These are phyloP conservation scores for Apostichopus californicus DNA, from an alignment of 35 echinoderm and acorn worm species.

Conservation along the genomic window DNA sequence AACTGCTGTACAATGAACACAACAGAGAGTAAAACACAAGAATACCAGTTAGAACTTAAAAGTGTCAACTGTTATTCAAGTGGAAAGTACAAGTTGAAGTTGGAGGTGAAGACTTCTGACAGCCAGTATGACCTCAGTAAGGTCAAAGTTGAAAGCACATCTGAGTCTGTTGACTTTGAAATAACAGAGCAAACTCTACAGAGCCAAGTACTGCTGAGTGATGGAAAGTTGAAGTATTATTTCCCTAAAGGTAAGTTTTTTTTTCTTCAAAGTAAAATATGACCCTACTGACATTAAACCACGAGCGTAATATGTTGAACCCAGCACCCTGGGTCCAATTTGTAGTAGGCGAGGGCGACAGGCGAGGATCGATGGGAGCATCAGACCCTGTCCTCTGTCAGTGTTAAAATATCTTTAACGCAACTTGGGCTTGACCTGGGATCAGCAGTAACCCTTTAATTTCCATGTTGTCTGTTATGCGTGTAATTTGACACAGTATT, in stretches of 20 bases:
- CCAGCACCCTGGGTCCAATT: too few species aligned
- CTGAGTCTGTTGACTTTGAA: conserved; percentile 6
- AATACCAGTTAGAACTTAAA: background rate
- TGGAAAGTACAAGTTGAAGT: background rate
- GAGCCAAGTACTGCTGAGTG: background rate
- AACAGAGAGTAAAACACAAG: background rate
- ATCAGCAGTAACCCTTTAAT: too few species aligned
- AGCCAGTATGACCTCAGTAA: background rate
- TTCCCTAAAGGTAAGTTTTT: conserved; percentile 8
- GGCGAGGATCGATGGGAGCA: too few species aligned
- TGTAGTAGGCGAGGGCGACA: too few species aligned
- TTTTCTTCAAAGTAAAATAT: too few species aligned
- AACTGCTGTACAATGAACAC: background rate
- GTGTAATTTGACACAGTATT: too few species aligned
- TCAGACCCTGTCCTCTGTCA: too few species aligned
- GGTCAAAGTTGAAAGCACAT: background rate
- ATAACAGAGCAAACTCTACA: background rate
- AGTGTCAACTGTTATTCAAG: background rate
- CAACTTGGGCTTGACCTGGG: too few species aligned
- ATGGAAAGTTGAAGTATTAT: background rate
- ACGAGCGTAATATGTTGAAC: too few species aligned
- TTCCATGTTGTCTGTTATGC: too few species aligned
- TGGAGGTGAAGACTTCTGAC: background rate
- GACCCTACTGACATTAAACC: too few species aligned
- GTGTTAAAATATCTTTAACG: too few species aligned